These are phyloP conservation scores for Eulemur macaco DNA, from an alignment of 2,113 vertebrate genomes.

Conservation along the genomic window DNA sequence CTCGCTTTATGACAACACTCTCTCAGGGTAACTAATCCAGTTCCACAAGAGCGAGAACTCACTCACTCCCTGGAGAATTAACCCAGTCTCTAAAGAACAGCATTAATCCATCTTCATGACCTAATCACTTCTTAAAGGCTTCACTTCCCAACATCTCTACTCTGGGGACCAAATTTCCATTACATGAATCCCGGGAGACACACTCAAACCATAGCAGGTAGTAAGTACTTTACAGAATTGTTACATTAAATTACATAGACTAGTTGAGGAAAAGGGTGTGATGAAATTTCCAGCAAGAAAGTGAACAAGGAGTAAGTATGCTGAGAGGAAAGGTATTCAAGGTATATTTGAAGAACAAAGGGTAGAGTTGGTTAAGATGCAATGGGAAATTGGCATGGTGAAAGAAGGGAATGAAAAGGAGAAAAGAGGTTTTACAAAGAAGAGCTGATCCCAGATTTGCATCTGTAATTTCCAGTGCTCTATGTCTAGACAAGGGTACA, in stretches of 20 bases:
- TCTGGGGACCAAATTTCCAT: background rate
- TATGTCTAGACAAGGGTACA: background rate
- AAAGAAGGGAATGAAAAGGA: background rate
- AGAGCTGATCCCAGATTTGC: background rate
- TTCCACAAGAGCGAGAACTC: background rate
- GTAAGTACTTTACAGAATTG: background rate
- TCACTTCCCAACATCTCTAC: background rate
- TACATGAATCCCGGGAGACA: background rate
- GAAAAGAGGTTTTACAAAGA: background rate
- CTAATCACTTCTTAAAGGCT: background rate
- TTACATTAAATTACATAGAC: background rate
- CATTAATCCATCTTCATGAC: background rate
- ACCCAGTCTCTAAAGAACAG: background rate
- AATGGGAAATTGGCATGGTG: background rate
- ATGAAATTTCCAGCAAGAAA: too few species aligned
- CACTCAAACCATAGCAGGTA: background rate
- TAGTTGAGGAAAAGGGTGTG: too few species aligned
- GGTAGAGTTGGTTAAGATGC: background rate
- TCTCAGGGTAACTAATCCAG: background rate
- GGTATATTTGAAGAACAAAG: background rate
- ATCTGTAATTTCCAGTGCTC: background rate
- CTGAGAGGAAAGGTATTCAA: background rate
- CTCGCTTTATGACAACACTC: background rate
- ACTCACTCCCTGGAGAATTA: background rate
- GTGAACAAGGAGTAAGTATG: background rate